These are phyloP conservation scores for Bombylius major DNA, from an alignment of 2,888 invertebrate species.

Conservation along the genomic window DNA sequence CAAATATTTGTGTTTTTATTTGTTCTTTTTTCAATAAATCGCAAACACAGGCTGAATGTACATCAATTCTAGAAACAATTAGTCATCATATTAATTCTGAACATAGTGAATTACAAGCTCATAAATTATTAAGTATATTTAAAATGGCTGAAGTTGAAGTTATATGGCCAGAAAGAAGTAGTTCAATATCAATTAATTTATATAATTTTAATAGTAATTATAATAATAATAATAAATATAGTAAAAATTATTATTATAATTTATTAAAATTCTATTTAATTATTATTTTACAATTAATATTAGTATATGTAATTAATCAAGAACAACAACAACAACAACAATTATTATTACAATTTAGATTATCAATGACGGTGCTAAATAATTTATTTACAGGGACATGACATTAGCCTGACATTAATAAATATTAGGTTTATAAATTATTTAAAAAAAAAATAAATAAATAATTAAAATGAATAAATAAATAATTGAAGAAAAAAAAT, in stretches of 20 bases:
- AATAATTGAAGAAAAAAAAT: too few relatives aligned
- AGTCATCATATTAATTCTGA: conserved; percentile 76
- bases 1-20: too few relatives aligned
- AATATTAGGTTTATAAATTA: neutral
- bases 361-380: conserved; percentile 1
- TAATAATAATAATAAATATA: too few relatives aligned
- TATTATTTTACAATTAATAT: too few relatives aligned
- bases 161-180: conserved; percentile 49
- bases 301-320: too few relatives aligned
- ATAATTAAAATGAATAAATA: too few relatives aligned
- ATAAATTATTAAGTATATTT: conserved; percentile 76
- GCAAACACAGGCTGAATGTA: conserved; percentile 66
- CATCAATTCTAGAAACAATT: conserved; percentile 63
- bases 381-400: conserved; percentile 9
- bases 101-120: conserved; percentile 73
- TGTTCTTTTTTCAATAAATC: too few relatives aligned
- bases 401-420: conserved; percentile 6
- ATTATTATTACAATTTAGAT: neutral
- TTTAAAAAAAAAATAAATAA: too few relatives aligned
- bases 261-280: too few relatives aligned
- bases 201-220: neutral
- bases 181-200: conserved; percentile 7
- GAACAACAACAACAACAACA: too few relatives aligned
- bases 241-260: too few relatives aligned
- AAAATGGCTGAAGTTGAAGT: conserved; percentile 88